Conservation (phyloP, 2,113 vertebrate genomes). For the Cryptomyrus ogoouensis region DNA sequence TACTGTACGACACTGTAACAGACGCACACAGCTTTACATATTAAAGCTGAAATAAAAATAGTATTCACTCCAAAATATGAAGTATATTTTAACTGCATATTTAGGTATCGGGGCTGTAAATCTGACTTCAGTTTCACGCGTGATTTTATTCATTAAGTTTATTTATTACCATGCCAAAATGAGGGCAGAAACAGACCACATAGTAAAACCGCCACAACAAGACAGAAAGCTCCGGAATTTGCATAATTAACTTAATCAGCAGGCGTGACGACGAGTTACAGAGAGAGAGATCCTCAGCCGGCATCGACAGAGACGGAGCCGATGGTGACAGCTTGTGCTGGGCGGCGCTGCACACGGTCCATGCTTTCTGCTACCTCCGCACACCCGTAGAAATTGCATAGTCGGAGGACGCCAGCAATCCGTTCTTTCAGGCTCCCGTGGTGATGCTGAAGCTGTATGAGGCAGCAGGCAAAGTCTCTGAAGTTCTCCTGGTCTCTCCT, state of each 20-base stretch:
- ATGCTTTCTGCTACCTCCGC: not conserved
- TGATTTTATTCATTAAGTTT: not conserved
- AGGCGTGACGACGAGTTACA: slow-evolving; percentile 2
- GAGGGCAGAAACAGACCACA: not conserved
- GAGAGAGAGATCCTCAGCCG: not conserved
- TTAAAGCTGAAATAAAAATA: not conserved
- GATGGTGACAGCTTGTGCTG: not conserved
- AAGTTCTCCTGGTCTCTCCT: not conserved
- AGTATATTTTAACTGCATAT: not conserved
- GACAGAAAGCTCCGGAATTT: not conserved
- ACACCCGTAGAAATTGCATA: slow-evolving; percentile 63
- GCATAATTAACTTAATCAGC: slow-evolving; percentile 12
- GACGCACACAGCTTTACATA: not conserved
- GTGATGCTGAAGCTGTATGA: not conserved
- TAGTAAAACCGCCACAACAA: not conserved
- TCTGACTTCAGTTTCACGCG: not conserved
- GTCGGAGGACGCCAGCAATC: slow-evolving; percentile 50
- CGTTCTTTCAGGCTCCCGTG: slow-evolving; percentile 28
- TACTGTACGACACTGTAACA: not conserved
- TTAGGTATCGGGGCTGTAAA: not conserved
- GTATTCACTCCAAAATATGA: slow-evolving; percentile 8
- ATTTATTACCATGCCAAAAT: slow-evolving; percentile 6
- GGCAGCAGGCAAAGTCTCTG: not conserved
- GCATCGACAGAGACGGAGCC: not conserved
- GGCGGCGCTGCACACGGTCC: not conserved